Evolutionary conservation across 2,797 vertebrate genomes (phyloP).

Genomic region (Falco biarmicus): DNA sequence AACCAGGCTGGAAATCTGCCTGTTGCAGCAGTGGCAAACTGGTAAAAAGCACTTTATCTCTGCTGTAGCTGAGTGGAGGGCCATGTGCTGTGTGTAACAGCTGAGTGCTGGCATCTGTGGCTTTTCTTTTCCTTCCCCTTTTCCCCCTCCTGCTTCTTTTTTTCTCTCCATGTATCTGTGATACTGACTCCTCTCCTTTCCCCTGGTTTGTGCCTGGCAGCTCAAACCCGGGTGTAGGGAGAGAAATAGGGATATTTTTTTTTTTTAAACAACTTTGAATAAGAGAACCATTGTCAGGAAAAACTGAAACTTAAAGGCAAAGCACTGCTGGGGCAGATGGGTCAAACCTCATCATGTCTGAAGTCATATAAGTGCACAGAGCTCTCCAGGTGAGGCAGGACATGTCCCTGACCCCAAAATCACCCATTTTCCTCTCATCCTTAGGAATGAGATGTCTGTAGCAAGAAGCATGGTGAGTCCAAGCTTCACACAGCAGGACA

Average conservation of each 20-base stretch:
- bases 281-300: background rate
- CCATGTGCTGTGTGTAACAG: constrained; percentile 1
- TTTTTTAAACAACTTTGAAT: background rate
- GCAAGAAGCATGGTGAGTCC: background rate
- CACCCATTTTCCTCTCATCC: background rate
- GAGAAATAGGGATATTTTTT: background rate
- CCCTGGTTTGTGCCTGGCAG: background rate
- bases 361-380: background rate
- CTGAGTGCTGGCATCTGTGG: background rate
- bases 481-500: background rate
- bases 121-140: background rate
- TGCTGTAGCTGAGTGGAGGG: background rate
- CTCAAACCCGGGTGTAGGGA: background rate
- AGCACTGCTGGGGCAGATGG: background rate
- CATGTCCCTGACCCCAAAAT: background rate
- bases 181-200: background rate
- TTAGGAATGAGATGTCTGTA: background rate
- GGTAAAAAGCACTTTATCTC: constrained; percentile 30
- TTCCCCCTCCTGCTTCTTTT: background rate
- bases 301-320: background rate
- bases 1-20: constrained; percentile 29
- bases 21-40: background rate
- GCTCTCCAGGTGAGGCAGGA: background rate
- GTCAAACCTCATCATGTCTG: background rate
- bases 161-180: background rate